phyloP scores from a whole-genome alignment of 30 jellyfish, hydroid and myxozoan species.

The Aurelia coerulea region DNA sequence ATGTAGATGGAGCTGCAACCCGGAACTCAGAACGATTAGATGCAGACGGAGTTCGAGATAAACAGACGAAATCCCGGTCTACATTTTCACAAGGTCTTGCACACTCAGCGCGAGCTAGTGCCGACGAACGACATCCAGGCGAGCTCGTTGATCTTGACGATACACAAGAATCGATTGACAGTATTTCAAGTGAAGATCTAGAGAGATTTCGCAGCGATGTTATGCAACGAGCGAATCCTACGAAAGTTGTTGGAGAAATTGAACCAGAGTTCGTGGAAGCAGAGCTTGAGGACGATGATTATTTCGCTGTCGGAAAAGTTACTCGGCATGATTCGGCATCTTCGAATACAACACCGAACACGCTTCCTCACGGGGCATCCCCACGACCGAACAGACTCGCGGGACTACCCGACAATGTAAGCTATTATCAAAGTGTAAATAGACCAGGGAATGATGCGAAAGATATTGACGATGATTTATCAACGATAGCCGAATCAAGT shows the following conservation, averaged over 20 bases:
- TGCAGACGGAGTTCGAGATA: no score
- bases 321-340: background rate
- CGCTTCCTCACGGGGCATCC: conserved; percentile 20
- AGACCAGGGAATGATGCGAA: background rate
- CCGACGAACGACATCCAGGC: background rate
- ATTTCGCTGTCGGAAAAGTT: conserved; percentile 10
- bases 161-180: conserved; percentile 9
- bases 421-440: background rate
- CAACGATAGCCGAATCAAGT: conserved; percentile 91
- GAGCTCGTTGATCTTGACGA: background rate
- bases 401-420: conserved; percentile 8
- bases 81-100: background rate
- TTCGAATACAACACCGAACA: background rate
- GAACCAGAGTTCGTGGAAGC: conserved; percentile 54
- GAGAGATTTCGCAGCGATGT: conserved; percentile 23
- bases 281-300: conserved; percentile 73
- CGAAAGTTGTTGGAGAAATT: background rate
- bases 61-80: background rate
- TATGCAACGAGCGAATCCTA: background rate
- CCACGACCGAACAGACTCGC: conserved; percentile 45
- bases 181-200: conserved; percentile 30
- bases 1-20: no score
- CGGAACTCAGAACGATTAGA: no score
- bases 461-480: conserved; percentile 88
- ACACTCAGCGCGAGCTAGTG: background rate